phyloP scores from a whole-genome alignment of 2,113 vertebrate species.

The Ciconia stormi region DNA sequence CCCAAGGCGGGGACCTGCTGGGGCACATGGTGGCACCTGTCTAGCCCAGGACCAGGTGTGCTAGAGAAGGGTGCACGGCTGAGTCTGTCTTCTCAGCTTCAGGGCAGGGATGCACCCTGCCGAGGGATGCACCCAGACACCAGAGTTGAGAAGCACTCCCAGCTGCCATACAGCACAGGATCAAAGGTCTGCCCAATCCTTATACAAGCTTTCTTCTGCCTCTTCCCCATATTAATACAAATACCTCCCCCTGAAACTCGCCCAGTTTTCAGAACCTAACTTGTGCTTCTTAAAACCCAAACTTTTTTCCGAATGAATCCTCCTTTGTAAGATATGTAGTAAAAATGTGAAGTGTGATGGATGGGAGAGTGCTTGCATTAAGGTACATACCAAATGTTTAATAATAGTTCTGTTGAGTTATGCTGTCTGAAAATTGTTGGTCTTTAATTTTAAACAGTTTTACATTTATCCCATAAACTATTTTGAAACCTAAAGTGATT shows the following conservation, averaged over 20 bases:
- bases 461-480: not conserved
- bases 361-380: not conserved
- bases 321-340: not conserved
- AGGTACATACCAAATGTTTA: not conserved
- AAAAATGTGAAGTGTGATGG: not conserved
- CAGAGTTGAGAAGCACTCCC: not conserved
- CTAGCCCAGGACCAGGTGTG: not conserved
- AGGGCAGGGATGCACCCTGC: not conserved
- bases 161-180: accelerated
- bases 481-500: not conserved
- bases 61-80: not conserved
- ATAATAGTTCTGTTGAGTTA: not conserved
- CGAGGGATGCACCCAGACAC: not conserved
- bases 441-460: not conserved
- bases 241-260: not conserved
- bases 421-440: not conserved
- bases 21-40: accelerated
- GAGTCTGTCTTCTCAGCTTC: not conserved
- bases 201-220: not conserved
- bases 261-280: not conserved
- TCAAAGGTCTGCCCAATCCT: not conserved
- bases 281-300: not conserved
- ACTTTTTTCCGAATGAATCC: not conserved
- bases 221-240: not conserved
- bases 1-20: not conserved